These are phyloP conservation scores for Gymnodraco acuticeps DNA, from an alignment of 2,797 vertebrate species.

Conservation along the genomic window DNA sequence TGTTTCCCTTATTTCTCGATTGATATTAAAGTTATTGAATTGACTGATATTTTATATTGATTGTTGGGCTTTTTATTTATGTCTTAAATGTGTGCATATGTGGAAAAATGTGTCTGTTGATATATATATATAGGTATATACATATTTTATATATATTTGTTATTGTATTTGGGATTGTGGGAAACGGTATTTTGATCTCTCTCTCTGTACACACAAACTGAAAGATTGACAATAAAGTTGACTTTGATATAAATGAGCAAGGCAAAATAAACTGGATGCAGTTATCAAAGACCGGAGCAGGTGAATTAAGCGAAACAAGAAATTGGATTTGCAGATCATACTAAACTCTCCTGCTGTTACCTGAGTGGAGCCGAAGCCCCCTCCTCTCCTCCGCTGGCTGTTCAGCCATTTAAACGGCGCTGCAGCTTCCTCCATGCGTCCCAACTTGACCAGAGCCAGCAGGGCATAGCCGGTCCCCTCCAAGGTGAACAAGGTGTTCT, in stretches of 20 bases:
- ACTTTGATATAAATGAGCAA: neutral
- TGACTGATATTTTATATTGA: too few relatives aligned
- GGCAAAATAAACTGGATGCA: neutral
- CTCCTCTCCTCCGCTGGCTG: constrained; percentile 74
- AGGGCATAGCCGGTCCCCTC: constrained; percentile 87
- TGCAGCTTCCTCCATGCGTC: constrained; percentile 65
- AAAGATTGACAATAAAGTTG: too few relatives aligned
- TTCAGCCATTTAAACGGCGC: constrained; percentile 82
- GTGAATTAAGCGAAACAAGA: neutral
- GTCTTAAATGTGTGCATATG: too few relatives aligned
- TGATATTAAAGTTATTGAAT: too few relatives aligned
- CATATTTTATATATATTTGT: too few relatives aligned
- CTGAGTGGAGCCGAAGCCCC: constrained; percentile 84
- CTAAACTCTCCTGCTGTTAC: constrained; percentile 48
- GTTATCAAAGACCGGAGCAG: neutral
- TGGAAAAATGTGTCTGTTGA: too few relatives aligned
- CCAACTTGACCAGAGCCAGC: constrained; percentile 78
- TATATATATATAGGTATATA: too few relatives aligned
- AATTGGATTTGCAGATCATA: neutral
- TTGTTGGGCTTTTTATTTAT: too few relatives aligned
- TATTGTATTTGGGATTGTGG: too few relatives aligned
- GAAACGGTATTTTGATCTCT: too few relatives aligned
- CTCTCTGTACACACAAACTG: too few relatives aligned
- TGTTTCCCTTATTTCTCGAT: neutral
- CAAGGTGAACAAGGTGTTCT: constrained; percentile 73